These are phyloP conservation scores for Drosophila varians DNA, from an alignment of 1,140 invertebrate genomes.

Conservation along the genomic window DNA sequence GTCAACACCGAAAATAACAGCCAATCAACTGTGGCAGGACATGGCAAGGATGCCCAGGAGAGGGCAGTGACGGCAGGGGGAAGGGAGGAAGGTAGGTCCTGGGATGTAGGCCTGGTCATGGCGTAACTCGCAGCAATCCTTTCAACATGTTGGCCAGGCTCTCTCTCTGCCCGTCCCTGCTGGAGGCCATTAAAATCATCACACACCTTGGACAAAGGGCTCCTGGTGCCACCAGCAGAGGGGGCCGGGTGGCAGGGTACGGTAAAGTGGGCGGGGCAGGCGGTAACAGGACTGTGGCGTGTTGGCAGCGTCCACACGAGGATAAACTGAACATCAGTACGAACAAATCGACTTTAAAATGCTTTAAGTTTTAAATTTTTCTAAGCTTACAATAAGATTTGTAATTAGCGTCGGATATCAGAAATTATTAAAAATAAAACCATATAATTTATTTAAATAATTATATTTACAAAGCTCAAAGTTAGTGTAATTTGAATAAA, in stretches of 20 bases:
- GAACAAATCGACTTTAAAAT: conserved; percentile 12
- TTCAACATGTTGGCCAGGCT: conserved; percentile 69
- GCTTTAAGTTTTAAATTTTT: conserved; percentile 2
- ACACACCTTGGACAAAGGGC: conserved; percentile 51
- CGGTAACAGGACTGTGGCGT: conserved; percentile 57
- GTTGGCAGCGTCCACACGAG: conserved; percentile 67
- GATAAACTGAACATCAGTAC: conserved; percentile 47
- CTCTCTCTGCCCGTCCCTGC: conserved; percentile 8
- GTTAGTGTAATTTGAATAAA: neutral
- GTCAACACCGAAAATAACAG: conserved; percentile 80
- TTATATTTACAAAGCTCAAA: no score
- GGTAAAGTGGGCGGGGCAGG: conserved; percentile 1
- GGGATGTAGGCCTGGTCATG: conserved; percentile 47
- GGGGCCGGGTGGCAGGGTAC: neutral
- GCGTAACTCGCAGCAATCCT: conserved; percentile 73
- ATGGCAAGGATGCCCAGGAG: conserved; percentile 12
- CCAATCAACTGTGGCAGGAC: conserved; percentile 80
- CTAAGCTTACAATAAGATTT: no score
- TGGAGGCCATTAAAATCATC: conserved; percentile 60
- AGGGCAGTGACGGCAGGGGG: neutral
- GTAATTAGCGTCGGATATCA: no score
- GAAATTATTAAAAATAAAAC: no score
- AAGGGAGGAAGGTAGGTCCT: neutral
- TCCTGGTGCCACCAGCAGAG: neutral
- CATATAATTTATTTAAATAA: no score